Evolutionary conservation across 2,888 invertebrate genomes (phyloP), one percentile per base, ranked within the genome.

Genomic region (Magallana nippona): DNA sequence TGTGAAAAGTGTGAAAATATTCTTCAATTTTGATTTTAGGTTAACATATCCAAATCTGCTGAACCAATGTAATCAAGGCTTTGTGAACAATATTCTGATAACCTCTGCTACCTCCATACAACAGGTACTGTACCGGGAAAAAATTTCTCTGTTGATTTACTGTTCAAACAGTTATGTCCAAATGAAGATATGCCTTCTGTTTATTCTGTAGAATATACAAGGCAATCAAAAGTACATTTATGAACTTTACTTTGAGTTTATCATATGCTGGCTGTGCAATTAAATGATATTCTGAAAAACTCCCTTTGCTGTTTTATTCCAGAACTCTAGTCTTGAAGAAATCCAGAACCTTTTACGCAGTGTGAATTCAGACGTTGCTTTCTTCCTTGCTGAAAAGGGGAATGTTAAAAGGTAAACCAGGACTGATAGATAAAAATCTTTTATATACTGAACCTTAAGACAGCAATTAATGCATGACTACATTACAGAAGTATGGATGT

Each of bases 31-130:
- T 27, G 1, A 27, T 27, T 86, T 11, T 86, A 92, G 93, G 81
- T 90, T 90, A 85, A 90, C 90, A 27, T 89, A 93, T 10, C 93
- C 93, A 1, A 85, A 86, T 58, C 83, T 94, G 63, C 87, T 92
- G 84, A 92, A 91, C 84, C 91, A 91, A 57, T 93, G 93, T 89
- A 90, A 90, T 15, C 91, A 93, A 82, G 94, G 94, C 22, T 94
- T 92, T 92, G 93, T 93, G 27, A 93, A 94, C 87, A 92, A 92
- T 85, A 92, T 94, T 84, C 85, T 94, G 55, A 92, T 92, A 86
- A 93, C 92, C 11, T 91, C 91, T 78, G 88, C 89, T 71, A 91
- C 91, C 44, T 83, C 88, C 10, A 77, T 87, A 62, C 84, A 89
- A 88, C 90, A 90, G 86, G 85, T 79, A 57, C 1, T 22, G 15